phyloP scores from a whole-genome alignment of 2,113 vertebrate genomes.

The Heterotilapia buettikoferi region DNA sequence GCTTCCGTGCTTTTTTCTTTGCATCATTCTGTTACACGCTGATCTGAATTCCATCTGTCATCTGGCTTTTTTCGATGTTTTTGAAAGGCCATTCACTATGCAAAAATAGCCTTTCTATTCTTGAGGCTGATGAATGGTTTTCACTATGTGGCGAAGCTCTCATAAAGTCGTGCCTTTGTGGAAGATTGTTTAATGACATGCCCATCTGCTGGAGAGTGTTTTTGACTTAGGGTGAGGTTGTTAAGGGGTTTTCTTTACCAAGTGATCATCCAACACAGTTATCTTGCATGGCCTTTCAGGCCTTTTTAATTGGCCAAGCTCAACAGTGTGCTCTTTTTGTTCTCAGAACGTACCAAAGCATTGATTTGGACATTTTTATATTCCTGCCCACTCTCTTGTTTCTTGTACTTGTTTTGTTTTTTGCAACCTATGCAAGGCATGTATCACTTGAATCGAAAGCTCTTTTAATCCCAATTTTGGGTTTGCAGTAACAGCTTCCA shows the following conservation, averaged over 20 bases:
- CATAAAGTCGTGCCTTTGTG: background rate
- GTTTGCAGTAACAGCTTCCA: background rate
- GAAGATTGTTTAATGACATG: background rate
- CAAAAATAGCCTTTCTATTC: background rate
- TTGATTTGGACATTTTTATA: background rate
- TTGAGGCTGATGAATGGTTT: background rate
- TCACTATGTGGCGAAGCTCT: background rate
- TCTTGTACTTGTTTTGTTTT: background rate
- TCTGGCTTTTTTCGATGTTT: background rate
- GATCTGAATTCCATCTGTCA: background rate
- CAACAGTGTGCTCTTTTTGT: background rate
- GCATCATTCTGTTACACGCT: background rate
- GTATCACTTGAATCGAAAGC: background rate
- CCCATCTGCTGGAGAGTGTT: background rate
- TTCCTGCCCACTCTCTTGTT: background rate
- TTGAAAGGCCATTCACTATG: background rate
- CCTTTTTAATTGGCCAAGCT: background rate
- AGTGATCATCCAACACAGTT: background rate
- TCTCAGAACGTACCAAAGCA: background rate
- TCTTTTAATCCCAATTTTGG: background rate
- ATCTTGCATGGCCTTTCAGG: background rate
- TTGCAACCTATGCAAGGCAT: background rate
- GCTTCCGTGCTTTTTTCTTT: background rate
- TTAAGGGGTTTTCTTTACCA: background rate
- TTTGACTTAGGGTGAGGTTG: background rate